Percentiles rank a stretch among this genome's conserved stretches.
These are phyloP conservation scores for Dipodomys ordii DNA, from an alignment of 2,113 vertebrate species.

Conservation along the genomic window DNA sequence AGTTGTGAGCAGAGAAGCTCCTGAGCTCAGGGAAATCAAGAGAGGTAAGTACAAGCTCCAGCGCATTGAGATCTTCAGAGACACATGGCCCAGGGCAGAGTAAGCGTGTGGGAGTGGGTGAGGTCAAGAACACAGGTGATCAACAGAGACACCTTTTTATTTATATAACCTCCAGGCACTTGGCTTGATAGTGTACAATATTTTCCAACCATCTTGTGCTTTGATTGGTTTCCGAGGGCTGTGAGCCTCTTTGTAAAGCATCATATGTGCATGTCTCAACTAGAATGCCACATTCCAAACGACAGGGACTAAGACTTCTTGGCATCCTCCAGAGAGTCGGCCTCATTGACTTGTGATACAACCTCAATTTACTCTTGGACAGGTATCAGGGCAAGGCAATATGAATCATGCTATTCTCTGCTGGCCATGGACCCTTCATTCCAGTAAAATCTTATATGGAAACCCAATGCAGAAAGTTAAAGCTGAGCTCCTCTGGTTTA, in stretches of 20 bases:
- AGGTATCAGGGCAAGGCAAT: not conserved
- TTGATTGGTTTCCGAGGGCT: not conserved
- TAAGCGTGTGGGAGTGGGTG: not conserved
- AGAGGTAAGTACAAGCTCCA: not conserved
- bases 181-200: not conserved
- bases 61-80: not conserved
- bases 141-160: not conserved
- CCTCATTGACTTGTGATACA: not conserved
- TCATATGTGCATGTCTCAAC: not conserved
- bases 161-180: not conserved
- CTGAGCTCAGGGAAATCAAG: not conserved
- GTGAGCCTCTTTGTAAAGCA: not conserved
- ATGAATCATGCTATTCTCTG: not conserved
- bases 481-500: not conserved
- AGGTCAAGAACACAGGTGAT: not conserved
- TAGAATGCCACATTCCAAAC: not conserved
- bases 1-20: not conserved
- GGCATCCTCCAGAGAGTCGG: accelerated
- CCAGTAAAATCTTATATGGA: not conserved
- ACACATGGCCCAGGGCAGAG: not conserved
- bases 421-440: not conserved
- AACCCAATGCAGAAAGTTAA: not conserved
- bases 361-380: not conserved
- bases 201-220: slow-evolving; percentile 11
- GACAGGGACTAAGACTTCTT: not conserved